These are phyloP conservation scores for Paragorgia papillata DNA, from an alignment of 92 coral and sea anemone genomes.

Conservation along the genomic window DNA sequence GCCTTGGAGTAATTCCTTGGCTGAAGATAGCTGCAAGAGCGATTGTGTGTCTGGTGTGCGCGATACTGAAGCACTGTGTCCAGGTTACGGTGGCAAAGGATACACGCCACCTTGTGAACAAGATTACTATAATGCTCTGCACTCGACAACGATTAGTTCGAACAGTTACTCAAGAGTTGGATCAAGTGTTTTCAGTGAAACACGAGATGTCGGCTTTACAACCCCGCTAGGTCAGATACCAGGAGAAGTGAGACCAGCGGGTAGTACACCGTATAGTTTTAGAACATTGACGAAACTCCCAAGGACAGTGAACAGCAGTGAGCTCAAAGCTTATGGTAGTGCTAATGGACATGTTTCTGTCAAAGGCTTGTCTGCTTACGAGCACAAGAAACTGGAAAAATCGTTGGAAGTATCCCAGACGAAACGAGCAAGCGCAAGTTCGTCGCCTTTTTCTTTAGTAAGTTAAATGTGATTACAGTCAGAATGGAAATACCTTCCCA, in stretches of 20 bases:
- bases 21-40: neutral
- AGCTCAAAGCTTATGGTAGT: constrained; percentile 3
- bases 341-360: constrained; percentile 35
- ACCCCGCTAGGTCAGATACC: constrained; percentile 8
- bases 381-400: constrained; percentile 36
- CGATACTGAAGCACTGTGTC: constrained; percentile 25
- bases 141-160: neutral
- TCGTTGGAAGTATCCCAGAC: neutral
- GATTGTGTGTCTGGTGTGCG: neutral
- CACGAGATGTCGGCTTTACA: constrained; percentile 4
- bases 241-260: neutral
- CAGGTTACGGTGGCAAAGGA: constrained; percentile 36
- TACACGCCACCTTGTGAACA: constrained; percentile 38
- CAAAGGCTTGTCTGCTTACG: neutral
- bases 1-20: neutral
- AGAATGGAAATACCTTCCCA: no score
- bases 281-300: neutral
- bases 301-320: constrained; percentile 2
- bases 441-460: constrained; percentile 23
- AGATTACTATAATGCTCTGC: constrained; percentile 31
- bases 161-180: neutral
- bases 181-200: neutral
- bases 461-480: no score
- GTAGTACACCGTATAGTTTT: constrained; percentile 14
- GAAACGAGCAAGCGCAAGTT: neutral